Conservation (phyloP, 2,797 vertebrate genomes). For the Neosilurus hyrtlii region DNA sequence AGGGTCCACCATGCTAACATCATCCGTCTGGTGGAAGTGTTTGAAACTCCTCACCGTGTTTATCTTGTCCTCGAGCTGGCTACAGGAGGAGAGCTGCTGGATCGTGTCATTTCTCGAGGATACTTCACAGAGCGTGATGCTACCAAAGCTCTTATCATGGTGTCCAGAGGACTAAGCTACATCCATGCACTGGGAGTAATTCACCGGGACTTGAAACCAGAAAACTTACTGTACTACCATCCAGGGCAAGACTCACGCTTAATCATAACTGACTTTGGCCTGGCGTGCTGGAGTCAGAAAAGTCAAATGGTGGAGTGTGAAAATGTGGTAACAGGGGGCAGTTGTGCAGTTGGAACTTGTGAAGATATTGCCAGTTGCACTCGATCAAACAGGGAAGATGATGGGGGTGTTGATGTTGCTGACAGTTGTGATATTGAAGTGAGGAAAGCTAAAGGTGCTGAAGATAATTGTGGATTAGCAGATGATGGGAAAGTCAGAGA, state of each 20-base stretch:
- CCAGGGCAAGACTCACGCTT: constrained; percentile 65
- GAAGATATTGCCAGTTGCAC: constrained; percentile 16
- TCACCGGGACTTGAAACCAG: constrained; percentile 68
- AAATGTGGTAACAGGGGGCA: neutral
- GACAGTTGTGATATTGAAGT: constrained; percentile 36
- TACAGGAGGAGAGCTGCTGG: constrained; percentile 67
- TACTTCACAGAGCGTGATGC: constrained; percentile 67
- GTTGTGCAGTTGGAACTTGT: neutral
- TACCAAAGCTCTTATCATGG: constrained; percentile 63
- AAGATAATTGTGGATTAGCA: constrained; percentile 43
- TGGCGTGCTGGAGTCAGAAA: constrained; percentile 58
- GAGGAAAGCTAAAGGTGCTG: constrained; percentile 23
- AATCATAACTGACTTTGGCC: constrained; percentile 68
- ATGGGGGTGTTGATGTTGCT: constrained; percentile 15
- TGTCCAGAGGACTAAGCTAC: constrained; percentile 61
- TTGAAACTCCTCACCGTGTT: constrained; percentile 63
- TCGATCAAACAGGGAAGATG: constrained; percentile 9
- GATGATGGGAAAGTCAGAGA: constrained; percentile 41
- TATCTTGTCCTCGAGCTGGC: constrained; percentile 70
- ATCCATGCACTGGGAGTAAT: constrained; percentile 65
- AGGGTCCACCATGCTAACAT: constrained; percentile 65
- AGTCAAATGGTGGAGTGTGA: neutral
- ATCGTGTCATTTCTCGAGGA: constrained; percentile 64
- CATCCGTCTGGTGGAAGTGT: constrained; percentile 68
- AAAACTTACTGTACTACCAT: constrained; percentile 69